Base-by-base conservation (phyloP, 2,888 invertebrate genomes). In the Cerastis leucographa region DNA sequence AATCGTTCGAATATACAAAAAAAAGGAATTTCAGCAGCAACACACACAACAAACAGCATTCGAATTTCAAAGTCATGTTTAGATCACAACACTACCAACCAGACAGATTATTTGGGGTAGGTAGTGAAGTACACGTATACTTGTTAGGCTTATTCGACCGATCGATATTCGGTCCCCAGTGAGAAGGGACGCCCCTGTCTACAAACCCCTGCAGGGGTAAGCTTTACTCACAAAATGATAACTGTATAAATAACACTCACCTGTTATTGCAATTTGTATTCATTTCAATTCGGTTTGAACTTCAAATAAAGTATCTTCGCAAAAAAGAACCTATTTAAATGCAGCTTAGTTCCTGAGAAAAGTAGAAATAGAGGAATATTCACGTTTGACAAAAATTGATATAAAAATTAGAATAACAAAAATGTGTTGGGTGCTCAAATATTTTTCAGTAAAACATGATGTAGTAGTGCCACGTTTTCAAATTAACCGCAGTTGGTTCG, bases 151-250 rank as follows among this genome's bases (percentile, higher is more conserved):
- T 62, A 82, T 76, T 56, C 67, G 25, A 62, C 62, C 22, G 79
- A 44, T 79, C 79, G 79, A 79, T 82, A 82, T 64, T 35, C 49
- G 25, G 35, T 76, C 79, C 82, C 82, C 8, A 68, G 76, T 14
- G 82, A 82, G 42, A 64, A 49, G 79, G 76, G 67, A 74, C 74
- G 17, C 35, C 7, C 25, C 49, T 6, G 62, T 29, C 46, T 35
- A 49, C 12, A 42, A 40, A 29, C 62, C 25, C 61, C 40, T 62
- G n/a, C 46, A 75, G 67, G 40, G 40, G 14, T 19, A 25, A 46
- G 51, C 51, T n/a, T 46, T 54, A 66, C 40, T 74, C 29, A 78
- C 66, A 54, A 75, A 25, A 80, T 66, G 12, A 72, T 49, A 73
- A 54, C 44, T 62, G 40, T 44, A 14, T 49, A 44, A 44, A 35